phyloP scores from a whole-genome alignment of 2,888 invertebrate species.

The Himalopsyche tibetana region DNA sequence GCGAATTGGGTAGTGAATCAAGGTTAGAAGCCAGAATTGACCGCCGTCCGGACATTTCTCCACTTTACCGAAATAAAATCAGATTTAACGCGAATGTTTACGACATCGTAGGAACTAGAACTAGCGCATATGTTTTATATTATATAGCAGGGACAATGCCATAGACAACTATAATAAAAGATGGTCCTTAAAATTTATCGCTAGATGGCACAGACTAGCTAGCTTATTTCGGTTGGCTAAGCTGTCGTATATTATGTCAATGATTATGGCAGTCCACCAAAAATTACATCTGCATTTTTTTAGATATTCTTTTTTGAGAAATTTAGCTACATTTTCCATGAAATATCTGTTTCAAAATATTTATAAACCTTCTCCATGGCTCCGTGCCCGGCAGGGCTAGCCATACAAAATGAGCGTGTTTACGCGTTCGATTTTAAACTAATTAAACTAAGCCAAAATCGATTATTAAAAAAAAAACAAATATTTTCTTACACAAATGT shows the following conservation, averaged over 20 bases:
- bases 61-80: neutral
- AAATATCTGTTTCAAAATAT: too few relatives aligned
- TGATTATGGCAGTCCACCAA: too few relatives aligned
- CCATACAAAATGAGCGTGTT: too few relatives aligned
- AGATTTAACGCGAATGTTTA: neutral
- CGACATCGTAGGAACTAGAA: neutral
- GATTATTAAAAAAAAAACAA: too few relatives aligned
- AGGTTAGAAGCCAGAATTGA: constrained; percentile 57
- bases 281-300: too few relatives aligned
- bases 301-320: too few relatives aligned
- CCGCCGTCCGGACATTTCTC: constrained; percentile 59
- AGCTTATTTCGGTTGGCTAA: neutral
- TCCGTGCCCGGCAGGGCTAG: too few relatives aligned
- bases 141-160: neutral
- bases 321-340: too few relatives aligned
- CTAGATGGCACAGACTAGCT: neutral
- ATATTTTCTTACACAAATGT: too few relatives aligned
- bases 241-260: neutral
- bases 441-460: too few relatives aligned
- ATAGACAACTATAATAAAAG: neutral
- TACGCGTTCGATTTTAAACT: too few relatives aligned
- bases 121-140: neutral
- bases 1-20: constrained; percentile 52
- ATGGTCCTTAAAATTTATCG: neutral
- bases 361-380: too few relatives aligned